Evolutionary conservation across 1,140 invertebrate species (phyloP).

Genomic region (Homalodisca vitripennis): DNA sequence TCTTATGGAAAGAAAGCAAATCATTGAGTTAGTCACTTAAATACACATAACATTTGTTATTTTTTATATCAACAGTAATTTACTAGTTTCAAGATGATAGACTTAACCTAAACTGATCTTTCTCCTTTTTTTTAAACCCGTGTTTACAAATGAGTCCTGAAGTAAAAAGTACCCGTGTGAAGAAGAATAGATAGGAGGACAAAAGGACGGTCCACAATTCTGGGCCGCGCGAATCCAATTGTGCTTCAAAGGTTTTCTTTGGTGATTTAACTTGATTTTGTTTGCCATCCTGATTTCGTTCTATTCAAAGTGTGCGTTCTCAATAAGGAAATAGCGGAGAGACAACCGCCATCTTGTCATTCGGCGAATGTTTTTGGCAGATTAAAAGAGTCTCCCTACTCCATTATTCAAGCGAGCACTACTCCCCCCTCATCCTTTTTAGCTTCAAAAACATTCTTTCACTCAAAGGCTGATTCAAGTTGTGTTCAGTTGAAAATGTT

Average conservation of each 20-base stretch:
- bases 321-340: slow-evolving; percentile 22
- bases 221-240: slow-evolving; percentile 17
- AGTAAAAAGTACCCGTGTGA: slow-evolving; percentile 19
- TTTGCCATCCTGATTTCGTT: slow-evolving; percentile 26
- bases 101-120: too few relatives aligned
- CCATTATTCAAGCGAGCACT: slow-evolving; percentile 26
- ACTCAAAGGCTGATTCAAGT: slow-evolving; percentile 1
- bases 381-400: slow-evolving; percentile 21
- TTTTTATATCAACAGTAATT: too few relatives aligned
- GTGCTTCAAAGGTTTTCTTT: slow-evolving; percentile 24
- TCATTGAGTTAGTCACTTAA: too few relatives aligned
- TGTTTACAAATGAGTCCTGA: slow-evolving; percentile 17
- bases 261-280: slow-evolving; percentile 26
- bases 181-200: slow-evolving; percentile 25
- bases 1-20: too few relatives aligned
- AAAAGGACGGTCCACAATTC: slow-evolving; percentile 15
- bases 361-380: slow-evolving; percentile 22
- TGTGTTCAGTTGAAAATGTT: too few relatives aligned
- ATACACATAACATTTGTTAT: too few relatives aligned
- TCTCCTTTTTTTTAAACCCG: too few relatives aligned
- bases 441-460: slow-evolving; percentile 23
- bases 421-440: not conserved
- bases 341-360: not conserved
- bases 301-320: slow-evolving; percentile 18
- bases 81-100: too few relatives aligned